Evolutionary conservation across 2,113 vertebrate genomes (phyloP).

Genomic region (western clawed frog (Xenopus tropicalis)): DNA sequence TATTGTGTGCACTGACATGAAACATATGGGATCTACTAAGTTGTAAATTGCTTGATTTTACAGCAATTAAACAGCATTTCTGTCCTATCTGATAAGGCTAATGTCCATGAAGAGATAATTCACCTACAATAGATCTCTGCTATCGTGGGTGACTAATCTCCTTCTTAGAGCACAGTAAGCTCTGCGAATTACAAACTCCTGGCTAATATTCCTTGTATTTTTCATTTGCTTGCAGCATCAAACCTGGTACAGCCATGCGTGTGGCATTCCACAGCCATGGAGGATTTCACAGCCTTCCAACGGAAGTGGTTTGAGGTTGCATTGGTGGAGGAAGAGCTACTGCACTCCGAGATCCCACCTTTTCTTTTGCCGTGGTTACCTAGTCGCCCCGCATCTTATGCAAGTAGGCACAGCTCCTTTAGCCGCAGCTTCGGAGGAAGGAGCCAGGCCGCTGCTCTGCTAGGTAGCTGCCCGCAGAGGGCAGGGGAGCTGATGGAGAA

Average conservation of each 20-base stretch:
- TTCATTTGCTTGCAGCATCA: constrained; percentile 48
- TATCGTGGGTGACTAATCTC: too few species aligned
- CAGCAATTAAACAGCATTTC: too few species aligned
- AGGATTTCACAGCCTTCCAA: constrained; percentile 92
- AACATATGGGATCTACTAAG: too few species aligned
- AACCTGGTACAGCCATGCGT: constrained; percentile 61
- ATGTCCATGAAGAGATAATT: too few species aligned
- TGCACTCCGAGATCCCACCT: constrained; percentile 84
- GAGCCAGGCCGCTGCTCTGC: constrained; percentile 93
- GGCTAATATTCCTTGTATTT: not conserved
- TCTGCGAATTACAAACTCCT: too few species aligned
- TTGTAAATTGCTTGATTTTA: too few species aligned
- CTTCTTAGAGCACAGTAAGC: too few species aligned
- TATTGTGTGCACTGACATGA: too few species aligned
- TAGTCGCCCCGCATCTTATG: constrained; percentile 93
- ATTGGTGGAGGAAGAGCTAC: constrained; percentile 84
- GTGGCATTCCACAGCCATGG: constrained; percentile 79
- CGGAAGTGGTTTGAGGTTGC: constrained; percentile 98
- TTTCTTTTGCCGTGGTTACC: constrained; percentile 95
- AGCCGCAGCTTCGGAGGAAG: constrained; percentile 98
- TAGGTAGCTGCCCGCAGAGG: constrained; percentile 77
- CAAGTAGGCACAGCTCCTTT: constrained; percentile 98
- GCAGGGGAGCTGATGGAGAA: constrained; percentile 51
- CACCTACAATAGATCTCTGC: too few species aligned
- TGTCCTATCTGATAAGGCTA: too few species aligned